Percentiles rank a stretch among this genome's conserved stretches.
Evolutionary conservation across 2,797 vertebrate species (phyloP).

Genomic region (Lemur catta): DNA sequence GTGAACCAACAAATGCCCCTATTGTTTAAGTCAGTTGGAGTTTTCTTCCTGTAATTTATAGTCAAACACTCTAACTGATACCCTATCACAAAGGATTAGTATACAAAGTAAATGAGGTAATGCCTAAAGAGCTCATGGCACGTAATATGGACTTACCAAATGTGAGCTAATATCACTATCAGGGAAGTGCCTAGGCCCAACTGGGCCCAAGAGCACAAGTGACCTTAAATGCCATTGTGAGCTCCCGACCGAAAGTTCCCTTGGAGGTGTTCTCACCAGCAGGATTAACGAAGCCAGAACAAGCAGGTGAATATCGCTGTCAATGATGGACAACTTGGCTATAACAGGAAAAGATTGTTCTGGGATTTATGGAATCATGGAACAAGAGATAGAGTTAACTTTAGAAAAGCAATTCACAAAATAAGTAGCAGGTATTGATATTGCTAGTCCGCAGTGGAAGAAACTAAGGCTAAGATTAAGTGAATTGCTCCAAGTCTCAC

Average conservation of each 20-base stretch:
- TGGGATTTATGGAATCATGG: background rate
- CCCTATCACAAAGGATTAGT: background rate
- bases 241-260: background rate
- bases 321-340: background rate
- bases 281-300: constrained; percentile 22
- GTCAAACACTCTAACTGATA: background rate
- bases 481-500: background rate
- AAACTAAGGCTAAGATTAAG: background rate
- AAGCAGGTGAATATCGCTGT: background rate
- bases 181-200: background rate
- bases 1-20: background rate
- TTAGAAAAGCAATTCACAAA: background rate
- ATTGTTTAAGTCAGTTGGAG: background rate
- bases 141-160: background rate
- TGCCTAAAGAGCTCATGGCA: background rate
- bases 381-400: background rate
- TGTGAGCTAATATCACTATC: background rate
- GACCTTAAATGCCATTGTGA: background rate
- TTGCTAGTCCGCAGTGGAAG: background rate
- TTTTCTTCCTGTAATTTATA: background rate
- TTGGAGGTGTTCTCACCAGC: background rate
- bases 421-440: background rate
- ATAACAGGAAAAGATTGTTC: background rate
- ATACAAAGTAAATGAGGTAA: constrained; percentile 14
- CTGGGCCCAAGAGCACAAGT: background rate